These are phyloP conservation scores for Caenorhabditis becei DNA, from an alignment of 2,888 invertebrate genomes.

Conservation along the genomic window DNA sequence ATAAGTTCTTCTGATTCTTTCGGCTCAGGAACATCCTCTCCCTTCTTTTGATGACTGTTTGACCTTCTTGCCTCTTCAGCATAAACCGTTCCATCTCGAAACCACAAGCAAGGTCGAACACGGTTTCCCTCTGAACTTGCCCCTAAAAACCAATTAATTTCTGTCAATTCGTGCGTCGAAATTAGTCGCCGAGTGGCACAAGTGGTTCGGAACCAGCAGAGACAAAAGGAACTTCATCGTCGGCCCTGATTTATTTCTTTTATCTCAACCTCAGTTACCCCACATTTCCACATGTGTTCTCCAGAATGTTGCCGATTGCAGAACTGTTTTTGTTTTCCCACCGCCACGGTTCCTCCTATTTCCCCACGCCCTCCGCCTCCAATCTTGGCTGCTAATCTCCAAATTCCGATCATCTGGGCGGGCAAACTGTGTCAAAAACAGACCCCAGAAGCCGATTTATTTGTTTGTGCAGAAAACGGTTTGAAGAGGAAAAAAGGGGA, in stretches of 20 bases:
- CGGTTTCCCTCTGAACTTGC: neutral
- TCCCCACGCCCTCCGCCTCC: neutral
- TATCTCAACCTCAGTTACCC: constrained; percentile 40
- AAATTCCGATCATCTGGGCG: constrained; percentile 11
- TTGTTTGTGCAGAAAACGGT: constrained; percentile 43
- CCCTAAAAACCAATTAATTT: constrained; percentile 32
- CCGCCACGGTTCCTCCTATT: neutral
- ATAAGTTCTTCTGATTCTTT: too few relatives aligned
- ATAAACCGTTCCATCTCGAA: neutral
- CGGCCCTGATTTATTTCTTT: constrained; percentile 45
- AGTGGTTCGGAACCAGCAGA: constrained; percentile 50
- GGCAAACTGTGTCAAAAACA: constrained; percentile 29
- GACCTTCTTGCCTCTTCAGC: too few relatives aligned
- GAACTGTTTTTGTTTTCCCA: constrained; percentile 29
- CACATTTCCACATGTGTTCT: constrained; percentile 46
- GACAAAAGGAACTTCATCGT: constrained; percentile 30
- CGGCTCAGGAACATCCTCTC: too few relatives aligned
- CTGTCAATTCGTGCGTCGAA: constrained; percentile 35
- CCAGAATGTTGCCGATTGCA: constrained; percentile 27
- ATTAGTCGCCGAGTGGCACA: constrained; percentile 31
- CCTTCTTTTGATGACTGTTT: too few relatives aligned
- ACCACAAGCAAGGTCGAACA: neutral
- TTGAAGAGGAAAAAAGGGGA: too few relatives aligned
- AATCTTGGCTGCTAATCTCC: constrained; percentile 6
- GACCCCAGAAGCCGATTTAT: constrained; percentile 27